Conservation (phyloP, 2,888 invertebrate genomes). For the Hydrotaea diabolus region DNA sequence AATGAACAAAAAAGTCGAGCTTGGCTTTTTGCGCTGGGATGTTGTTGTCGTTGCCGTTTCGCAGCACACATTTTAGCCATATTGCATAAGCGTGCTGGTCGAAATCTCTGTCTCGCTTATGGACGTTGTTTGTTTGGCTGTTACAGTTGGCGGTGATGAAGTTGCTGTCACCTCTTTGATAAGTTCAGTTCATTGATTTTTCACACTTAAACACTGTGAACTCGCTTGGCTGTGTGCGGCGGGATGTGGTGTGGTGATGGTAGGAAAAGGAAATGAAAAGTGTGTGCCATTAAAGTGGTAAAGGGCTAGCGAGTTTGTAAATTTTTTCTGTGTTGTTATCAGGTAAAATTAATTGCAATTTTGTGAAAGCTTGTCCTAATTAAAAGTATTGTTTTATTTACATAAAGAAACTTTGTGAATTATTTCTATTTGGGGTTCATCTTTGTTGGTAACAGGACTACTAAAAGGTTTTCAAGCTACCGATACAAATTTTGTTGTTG, state of each 20-base stretch:
- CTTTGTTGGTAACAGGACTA: too few species aligned
- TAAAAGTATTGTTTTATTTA: too few species aligned
- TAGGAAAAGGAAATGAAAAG: background rate
- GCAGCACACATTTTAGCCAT: slow-evolving; percentile 56
- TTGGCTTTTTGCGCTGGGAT: slow-evolving; percentile 18
- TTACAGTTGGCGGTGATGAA: slow-evolving; percentile 60
- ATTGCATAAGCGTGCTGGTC: slow-evolving; percentile 56
- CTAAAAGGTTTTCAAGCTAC: too few species aligned
- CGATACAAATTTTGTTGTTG: too few species aligned
- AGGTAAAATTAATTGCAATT: background rate
- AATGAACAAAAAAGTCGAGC: background rate
- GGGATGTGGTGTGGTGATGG: too few species aligned
- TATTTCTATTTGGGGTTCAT: too few species aligned
- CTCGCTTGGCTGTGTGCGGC: too few species aligned
- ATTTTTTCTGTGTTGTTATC: background rate
- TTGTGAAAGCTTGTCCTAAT: background rate
- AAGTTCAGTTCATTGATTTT: slow-evolving; percentile 68
- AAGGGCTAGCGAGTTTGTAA: too few species aligned
- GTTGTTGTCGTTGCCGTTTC: background rate
- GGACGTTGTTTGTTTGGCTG: slow-evolving; percentile 37
- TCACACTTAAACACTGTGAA: slow-evolving; percentile 56
- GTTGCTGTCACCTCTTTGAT: slow-evolving; percentile 67
- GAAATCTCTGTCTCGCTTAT: slow-evolving; percentile 32
- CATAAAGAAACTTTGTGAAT: too few species aligned
- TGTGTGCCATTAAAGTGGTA: slow-evolving; percentile 10